phyloP scores from a whole-genome alignment of 1,140 invertebrate genomes.

The Calephelis nemesis region DNA sequence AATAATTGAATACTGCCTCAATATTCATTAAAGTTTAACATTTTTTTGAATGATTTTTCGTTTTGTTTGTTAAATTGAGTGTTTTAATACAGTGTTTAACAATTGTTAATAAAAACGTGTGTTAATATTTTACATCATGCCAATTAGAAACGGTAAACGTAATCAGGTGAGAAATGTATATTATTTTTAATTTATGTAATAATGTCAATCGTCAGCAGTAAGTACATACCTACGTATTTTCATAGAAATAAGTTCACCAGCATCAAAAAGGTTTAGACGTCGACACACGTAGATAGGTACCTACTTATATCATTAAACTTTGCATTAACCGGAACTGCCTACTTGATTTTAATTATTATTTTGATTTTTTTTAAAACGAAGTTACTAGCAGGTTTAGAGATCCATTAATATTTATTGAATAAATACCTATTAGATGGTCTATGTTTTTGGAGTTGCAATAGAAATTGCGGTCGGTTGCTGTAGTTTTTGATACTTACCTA shows the following conservation, averaged over 20 bases:
- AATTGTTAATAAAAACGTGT: neutral
- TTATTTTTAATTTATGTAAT: neutral
- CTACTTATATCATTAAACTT: too few relatives aligned
- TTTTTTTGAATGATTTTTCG: neutral
- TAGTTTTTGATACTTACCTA: too few relatives aligned
- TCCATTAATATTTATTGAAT: too few relatives aligned
- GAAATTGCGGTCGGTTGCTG: too few relatives aligned
- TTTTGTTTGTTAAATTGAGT: neutral
- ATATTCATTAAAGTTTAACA: neutral
- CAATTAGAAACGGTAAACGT: slow-evolving; percentile 20
- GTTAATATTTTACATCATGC: slow-evolving; percentile 5
- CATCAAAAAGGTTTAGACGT: too few relatives aligned
- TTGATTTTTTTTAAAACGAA: neutral
- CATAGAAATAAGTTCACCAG: too few relatives aligned
- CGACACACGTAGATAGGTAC: too few relatives aligned
- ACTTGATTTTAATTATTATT: neutral
- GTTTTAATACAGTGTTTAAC: neutral
- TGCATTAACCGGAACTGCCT: too few relatives aligned
- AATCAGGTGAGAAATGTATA: slow-evolving; percentile 15
- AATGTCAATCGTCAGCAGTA: neutral
- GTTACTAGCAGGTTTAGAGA: neutral
- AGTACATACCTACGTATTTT: too few relatives aligned
- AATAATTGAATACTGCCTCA: neutral
- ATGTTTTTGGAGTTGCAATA: too few relatives aligned
- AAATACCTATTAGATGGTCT: too few relatives aligned